Evolutionary conservation across 1,140 invertebrate species (phyloP).

Genomic region (Pteromalus puparum): DNA sequence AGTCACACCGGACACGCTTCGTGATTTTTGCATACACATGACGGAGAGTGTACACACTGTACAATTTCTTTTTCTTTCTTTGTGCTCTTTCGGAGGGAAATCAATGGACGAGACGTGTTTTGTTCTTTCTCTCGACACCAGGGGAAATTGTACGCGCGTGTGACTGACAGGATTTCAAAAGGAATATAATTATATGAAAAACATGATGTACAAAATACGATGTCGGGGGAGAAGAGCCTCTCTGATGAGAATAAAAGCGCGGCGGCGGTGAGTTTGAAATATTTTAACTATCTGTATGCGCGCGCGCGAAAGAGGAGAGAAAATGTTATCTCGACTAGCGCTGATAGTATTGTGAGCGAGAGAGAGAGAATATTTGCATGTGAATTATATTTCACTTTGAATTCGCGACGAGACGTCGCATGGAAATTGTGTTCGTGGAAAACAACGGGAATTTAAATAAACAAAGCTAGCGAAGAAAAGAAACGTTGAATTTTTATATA

Average conservation of each 20-base stretch:
- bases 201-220: too few species aligned
- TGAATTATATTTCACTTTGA: not conserved
- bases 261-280: not conserved
- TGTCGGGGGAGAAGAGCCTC: too few species aligned
- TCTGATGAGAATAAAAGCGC: not conserved
- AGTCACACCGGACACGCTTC: constrained; percentile 12
- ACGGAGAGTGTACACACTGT: not conserved
- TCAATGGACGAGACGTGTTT: not conserved
- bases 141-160: not conserved
- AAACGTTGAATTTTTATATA: not conserved
- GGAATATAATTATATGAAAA: not conserved
- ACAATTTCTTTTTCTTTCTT: not conserved
- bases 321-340: not conserved
- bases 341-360: not conserved
- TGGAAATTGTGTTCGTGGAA: not conserved
- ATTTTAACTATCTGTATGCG: not conserved
- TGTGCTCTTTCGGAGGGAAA: not conserved
- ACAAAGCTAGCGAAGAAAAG: not conserved
- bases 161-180: not conserved
- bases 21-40: constrained; percentile 41
- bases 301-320: not conserved
- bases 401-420: not conserved
- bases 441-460: not conserved
- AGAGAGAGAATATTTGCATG: not conserved
- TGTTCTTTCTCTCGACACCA: not conserved